These are phyloP conservation scores for Actinostola sp. DNA, from an alignment of 92 coral and sea anemone species.

Conservation along the genomic window DNA sequence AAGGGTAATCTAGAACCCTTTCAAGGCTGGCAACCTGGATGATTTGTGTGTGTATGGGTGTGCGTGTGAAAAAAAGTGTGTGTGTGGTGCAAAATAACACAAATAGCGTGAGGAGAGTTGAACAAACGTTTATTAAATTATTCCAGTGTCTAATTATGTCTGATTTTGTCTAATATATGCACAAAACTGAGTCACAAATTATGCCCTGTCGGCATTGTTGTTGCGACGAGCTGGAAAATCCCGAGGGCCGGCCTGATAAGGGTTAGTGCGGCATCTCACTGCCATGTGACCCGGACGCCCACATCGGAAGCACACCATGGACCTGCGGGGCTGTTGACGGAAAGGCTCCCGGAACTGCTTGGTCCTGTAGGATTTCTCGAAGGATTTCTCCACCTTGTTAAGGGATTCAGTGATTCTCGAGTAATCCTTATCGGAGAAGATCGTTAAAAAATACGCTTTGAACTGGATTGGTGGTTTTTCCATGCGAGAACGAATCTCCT, in stretches of 20 bases:
- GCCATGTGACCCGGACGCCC: constrained; percentile 22
- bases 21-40: too few species aligned
- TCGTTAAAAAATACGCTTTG: constrained; percentile 22
- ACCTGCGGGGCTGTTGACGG: neutral
- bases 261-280: neutral
- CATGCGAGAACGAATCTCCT: constrained; percentile 19
- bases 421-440: constrained; percentile 30
- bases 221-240: too few species aligned
- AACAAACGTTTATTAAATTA: too few species aligned
- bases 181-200: neutral
- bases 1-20: too few species aligned
- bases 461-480: constrained; percentile 1
- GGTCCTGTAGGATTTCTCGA: too few species aligned
- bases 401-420: neutral
- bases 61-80: too few species aligned
- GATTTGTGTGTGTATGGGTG: too few species aligned
- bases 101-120: too few species aligned
- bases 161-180: neutral
- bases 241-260: neutral
- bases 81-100: too few species aligned
- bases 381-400: constrained; percentile 18
- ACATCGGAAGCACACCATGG: constrained; percentile 3
- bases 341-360: neutral
- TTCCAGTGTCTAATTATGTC: too few species aligned
- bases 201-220: neutral